Evolutionary conservation across 2,113 vertebrate genomes (phyloP), one percentile per base, ranked within the genome.

Genomic region (Notarius quadriscutis): DNA sequence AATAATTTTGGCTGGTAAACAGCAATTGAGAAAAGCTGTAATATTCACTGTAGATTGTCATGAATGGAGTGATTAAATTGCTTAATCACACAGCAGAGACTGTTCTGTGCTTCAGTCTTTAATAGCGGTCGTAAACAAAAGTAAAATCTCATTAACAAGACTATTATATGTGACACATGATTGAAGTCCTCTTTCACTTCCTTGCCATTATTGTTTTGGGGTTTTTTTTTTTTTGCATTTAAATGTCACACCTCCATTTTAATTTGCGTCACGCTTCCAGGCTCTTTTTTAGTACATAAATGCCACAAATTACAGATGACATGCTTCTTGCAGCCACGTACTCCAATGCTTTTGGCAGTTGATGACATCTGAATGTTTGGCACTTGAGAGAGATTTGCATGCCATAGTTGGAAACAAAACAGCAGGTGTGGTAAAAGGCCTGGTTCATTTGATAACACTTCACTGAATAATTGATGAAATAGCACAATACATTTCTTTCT

Each of bases 201-300:
- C 86, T 65, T 30, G 30, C 9, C 65, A 80, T 87, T 84, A 79
- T 15, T 83, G 67, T 41, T 41, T 41, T 3, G 1, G 34, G 34
- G 34, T 41, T 3, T 3, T 83, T 88, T 69, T 71, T 14, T 83
- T 85, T 88, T 85, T 84, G 71, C 83, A 87, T 69, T 83, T 84
- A 86, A 90, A 92, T 92, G 90, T 91, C 89, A 92, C 84, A 87
- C 85, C 89, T 86, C 7, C 55, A 91, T 88, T 93, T 93, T 87
- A 90, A 91, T 93, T 92, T 88, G 77, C 67, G 50, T 69, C 86
- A 84, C 57, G 41, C 83, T 81, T 51, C 50, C 4, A n/a, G 51
- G 55, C 48, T 67, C 53, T 27, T 15, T 27, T 74, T 83, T 78
- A 57, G n/a, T 17, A 2, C n/a, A 27, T 79, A 79, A 79, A 57